Evolutionary conservation across 2,113 vertebrate species (phyloP), one percentile per base, ranked within the genome.

Genomic region (Coreoperca whiteheadi): DNA sequence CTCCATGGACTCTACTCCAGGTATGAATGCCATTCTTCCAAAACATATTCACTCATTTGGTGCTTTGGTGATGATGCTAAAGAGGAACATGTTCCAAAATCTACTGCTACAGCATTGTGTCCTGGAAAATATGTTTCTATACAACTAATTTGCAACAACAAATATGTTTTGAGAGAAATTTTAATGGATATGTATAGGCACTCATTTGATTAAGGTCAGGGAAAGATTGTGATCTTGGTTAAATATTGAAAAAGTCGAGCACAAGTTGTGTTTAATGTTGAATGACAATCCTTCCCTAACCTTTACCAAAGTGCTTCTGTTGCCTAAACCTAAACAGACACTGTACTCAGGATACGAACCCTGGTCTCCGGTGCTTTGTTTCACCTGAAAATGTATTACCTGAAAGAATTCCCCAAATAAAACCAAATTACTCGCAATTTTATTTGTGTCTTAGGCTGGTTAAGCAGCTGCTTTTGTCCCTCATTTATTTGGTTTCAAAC

Each of bases 61-160:
- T 78, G 28, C 81, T 74, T 69, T 57, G 64, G 53, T 34, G 3
- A 41, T 59, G 68, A 73, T 71, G 15, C 23, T 56, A 54, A n/a
- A 74, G 37, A 68, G 11, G 6, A 6, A 53, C 1, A 20, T 23
- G 10, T 32, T 32, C 4, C 18, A 75, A 28, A 21, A 18, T 63
- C 12, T 37, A 12, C 59, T 41, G 41, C 5, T 12, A 12, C 41
- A 69, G 14, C 37, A 23, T n/a, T 28, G 15, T 70, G 15, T 60
- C 4, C 16, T 61, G 8, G 4, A 39, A 34, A n/a, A 14, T 0
- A n/a, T 21, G 1, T 39, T 10, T 11, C 28, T 63, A 2, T 23
- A 5, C 28, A 63, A 37, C 0, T 51, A 25, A 64, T 39, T 39
- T 12, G 8, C 43, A 32, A 61, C n/a, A 61, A 16, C 3, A 34